Evolutionary conservation across 2,888 invertebrate genomes (phyloP).

Genomic region (Apantesis nais): DNA sequence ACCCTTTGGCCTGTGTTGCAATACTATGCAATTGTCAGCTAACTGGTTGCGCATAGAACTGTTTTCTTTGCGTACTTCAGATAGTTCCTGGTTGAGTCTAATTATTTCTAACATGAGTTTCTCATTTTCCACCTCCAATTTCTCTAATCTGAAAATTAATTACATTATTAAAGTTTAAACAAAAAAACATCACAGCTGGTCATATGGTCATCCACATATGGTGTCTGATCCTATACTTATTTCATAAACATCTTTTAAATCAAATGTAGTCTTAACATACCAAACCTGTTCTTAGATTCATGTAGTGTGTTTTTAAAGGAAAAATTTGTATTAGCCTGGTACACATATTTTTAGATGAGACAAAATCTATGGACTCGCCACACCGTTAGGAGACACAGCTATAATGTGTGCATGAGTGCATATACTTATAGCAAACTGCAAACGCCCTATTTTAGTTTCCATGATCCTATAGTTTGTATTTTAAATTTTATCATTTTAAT

Average conservation of each 20-base stretch:
- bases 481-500: too few species aligned
- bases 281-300: background rate
- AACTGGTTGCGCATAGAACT: constrained; percentile 88
- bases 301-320: background rate
- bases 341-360: too few species aligned
- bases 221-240: too few species aligned
- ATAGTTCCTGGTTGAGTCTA: constrained; percentile 89
- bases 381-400: too few species aligned
- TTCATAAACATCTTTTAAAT: too few species aligned
- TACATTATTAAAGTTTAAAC: background rate
- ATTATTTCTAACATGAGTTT: constrained; percentile 89
- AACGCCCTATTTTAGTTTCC: too few species aligned
- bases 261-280: background rate
- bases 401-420: too few species aligned
- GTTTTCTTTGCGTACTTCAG: constrained; percentile 92
- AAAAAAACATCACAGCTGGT: background rate
- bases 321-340: too few species aligned
- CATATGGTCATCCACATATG: background rate
- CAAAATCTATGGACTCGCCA: too few species aligned
- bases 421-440: too few species aligned
- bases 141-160: constrained; percentile 70
- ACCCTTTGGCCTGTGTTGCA: constrained; percentile 65
- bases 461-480: too few species aligned
- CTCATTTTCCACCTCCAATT: constrained; percentile 88
- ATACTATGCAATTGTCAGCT: constrained; percentile 87